Base-by-base conservation (phyloP, 2,888 invertebrate genomes). In the Campaea margaritaria region DNA sequence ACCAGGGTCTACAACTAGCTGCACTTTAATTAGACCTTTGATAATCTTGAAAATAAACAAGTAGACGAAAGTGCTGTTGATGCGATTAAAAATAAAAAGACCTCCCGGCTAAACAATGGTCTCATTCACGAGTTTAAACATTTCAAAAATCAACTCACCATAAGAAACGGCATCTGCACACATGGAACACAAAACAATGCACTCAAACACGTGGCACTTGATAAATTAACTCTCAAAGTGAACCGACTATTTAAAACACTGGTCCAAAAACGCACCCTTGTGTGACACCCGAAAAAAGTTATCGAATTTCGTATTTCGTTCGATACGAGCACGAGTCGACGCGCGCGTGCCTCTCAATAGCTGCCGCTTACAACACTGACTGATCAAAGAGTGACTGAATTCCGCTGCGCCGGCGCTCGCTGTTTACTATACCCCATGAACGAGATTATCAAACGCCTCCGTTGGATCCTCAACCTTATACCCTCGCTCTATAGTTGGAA, bases 351-450 rank as follows among this genome's bases (percentile, higher is more conserved):
- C 80, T 69, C 72, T 78, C 78, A 77, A 83, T 83, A 81, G 81
- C 81, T 72, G 83, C 74, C 78, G 83, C 78, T 79, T 80, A 73
- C 82, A 75, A 82, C 84, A 79, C 78, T 82, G 86, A 79, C 78
- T 82, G 86, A 78, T 80, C 83, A 77, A 76, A 77, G 81, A 80
- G 77, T 80, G 82, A 82, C 81, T 78, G 76, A 67, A 59, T 63
- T 52, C 48, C 73, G 75, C 72, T 80, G 89, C 88, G 90, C 82
- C 81, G 79, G 83, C 82, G 86, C 31, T 76, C 79, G 79, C 72
- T 90, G 87, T 90, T 89, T 90, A 90, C 89, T 85, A 86, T 82
- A 80, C 87, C 86, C 90, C 89, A 88, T 87, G 84, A 86, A 81
- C 85, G 82, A 82, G 79, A 74, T 78, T 81, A 80, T 85, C 81